Evolutionary conservation across 2,797 vertebrate genomes (phyloP), one percentile per base, ranked within the genome.

Genomic region (Ptychadena robeensis): DNA sequence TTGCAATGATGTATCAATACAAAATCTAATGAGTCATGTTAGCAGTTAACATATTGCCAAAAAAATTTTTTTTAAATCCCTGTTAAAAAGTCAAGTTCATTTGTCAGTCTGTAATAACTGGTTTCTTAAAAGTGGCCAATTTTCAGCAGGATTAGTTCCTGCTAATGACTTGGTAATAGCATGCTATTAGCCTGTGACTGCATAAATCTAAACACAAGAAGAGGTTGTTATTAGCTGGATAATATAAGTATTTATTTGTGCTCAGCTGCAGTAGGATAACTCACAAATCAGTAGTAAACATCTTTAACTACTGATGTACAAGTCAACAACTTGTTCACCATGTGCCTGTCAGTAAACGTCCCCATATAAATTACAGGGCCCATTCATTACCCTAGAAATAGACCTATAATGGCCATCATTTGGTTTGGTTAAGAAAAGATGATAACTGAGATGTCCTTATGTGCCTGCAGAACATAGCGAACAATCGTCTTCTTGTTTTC

Each of bases 141-240:
- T 44, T 67, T 64, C 44, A 40, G 44, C 14, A 79, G 28, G 66
- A 77, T 64, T 64, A 69, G 63, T 75, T 69, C 34, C 37, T 74
- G 38, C 32, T 84, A 83, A 66, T 73, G 71, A 81, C 63, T 74
- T 59, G 27, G 40, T 83, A 84, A 85, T 69, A 74, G 44, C 48
- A 79, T 80, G 57, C 37, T 22, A 84, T 84, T 84, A 84, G 76
- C 2, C 57, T 30, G 76, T 34, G 59, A 74, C 44, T 63, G 35
- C 65, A 53, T 71, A 64, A 68, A 80, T 74, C 70, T 64, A 80
- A 75, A 85, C 78, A 85, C 77, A 75, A 75, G 31, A 44, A 63
- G 30, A 75, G 57, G 64, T 53, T 12, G 28, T 75, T 70, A 83
- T 83, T 83, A 72, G 48, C 70, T 28, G 32, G 66, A 61, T 63